Evolutionary conservation across 2,888 invertebrate genomes (phyloP).

Genomic region (Erannis defoliaria): DNA sequence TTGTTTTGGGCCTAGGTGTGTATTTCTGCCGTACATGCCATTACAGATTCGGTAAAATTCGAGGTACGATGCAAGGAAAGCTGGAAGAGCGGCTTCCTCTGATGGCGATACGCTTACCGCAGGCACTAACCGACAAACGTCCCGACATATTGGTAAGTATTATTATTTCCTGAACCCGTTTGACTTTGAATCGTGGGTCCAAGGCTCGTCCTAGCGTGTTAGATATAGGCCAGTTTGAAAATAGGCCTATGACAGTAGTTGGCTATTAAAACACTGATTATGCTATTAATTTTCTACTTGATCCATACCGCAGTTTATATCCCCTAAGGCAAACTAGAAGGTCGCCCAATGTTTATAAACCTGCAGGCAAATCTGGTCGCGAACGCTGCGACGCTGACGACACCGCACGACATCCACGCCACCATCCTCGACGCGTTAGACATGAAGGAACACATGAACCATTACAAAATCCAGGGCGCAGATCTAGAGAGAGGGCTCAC

Average conservation of each 20-base stretch:
- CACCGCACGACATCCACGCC: conserved; percentile 94
- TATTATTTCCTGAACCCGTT: neutral
- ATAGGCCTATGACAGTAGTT: too few relatives aligned
- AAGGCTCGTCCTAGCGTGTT: neutral
- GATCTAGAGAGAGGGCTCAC: conserved; percentile 85
- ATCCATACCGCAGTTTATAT: too few relatives aligned
- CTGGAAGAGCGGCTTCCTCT: conserved; percentile 52
- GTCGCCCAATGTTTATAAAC: neutral
- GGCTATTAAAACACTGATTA: too few relatives aligned
- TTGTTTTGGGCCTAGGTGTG: too few relatives aligned
- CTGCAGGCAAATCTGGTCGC: conserved; percentile 84
- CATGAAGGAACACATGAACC: conserved; percentile 63
- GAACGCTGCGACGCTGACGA: conserved; percentile 90
- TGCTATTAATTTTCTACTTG: too few relatives aligned
- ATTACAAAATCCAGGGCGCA: conserved; percentile 73
- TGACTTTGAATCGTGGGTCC: too few relatives aligned
- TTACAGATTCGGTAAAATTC: conserved; percentile 41
- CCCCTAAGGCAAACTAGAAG: too few relatives aligned
- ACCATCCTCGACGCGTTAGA: conserved; percentile 88
- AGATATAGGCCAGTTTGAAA: too few relatives aligned
- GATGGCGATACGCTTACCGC: conserved; percentile 90
- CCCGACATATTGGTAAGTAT: conserved; percentile 73
- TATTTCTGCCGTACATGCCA: too few relatives aligned
- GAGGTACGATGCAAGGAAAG: conserved; percentile 48
- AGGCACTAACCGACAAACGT: conserved; percentile 88